These are phyloP conservation scores for Campoplex nolae DNA, from an alignment of 2,888 invertebrate species.

Conservation along the genomic window DNA sequence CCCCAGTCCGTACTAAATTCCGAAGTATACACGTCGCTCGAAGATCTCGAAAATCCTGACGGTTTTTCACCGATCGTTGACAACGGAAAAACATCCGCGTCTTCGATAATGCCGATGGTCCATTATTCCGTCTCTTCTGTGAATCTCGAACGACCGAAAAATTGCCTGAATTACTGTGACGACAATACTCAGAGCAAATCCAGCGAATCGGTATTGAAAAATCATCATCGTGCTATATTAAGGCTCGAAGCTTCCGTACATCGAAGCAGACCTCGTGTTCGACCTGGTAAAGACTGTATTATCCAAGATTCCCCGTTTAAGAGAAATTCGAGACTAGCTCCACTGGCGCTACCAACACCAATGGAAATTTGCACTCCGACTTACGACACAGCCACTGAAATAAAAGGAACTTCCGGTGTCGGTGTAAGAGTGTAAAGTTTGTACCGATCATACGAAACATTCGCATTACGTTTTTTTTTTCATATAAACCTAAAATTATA, in stretches of 20 bases:
- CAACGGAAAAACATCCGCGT: constrained; percentile 20
- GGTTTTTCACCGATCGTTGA: constrained; percentile 46
- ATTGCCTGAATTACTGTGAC: constrained; percentile 59
- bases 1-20: constrained; percentile 80
- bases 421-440: constrained; percentile 77
- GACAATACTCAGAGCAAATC: constrained; percentile 78
- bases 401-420: constrained; percentile 76
- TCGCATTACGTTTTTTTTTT: neutral
- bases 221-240: constrained; percentile 72
- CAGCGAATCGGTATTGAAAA: constrained; percentile 77
- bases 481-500: neutral
- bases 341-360: constrained; percentile 79
- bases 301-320: constrained; percentile 71
- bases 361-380: constrained; percentile 81
- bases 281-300: constrained; percentile 72
- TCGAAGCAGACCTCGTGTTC: constrained; percentile 73
- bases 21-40: constrained; percentile 81
- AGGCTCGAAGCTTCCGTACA: constrained; percentile 76
- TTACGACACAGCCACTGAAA: constrained; percentile 78
- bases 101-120: constrained; percentile 57
- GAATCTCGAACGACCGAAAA: constrained; percentile 72
- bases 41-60: constrained; percentile 75
- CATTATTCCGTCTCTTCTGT: constrained; percentile 77
- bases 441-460: neutral
- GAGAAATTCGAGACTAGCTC: constrained; percentile 74